Percentiles rank a stretch among this genome's conserved stretches.
Evolutionary conservation across 2,113 vertebrate genomes (phyloP).

Genomic region (Ictalurus punctatus): DNA sequence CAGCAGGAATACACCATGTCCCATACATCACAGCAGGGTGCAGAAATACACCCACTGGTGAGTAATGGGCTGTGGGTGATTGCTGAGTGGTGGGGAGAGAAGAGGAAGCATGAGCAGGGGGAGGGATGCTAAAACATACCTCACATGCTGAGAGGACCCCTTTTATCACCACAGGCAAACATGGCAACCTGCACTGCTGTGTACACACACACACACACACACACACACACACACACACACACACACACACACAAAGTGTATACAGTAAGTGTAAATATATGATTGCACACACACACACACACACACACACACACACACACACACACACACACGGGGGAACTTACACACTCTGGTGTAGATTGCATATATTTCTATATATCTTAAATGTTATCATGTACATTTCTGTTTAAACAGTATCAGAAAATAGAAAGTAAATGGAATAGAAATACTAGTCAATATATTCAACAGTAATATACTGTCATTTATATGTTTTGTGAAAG

Average conservation of each 20-base stretch:
- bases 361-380: not conserved
- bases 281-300: not conserved
- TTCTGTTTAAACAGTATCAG: not conserved
- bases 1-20: conserved; percentile 18
- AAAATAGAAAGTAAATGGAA: no score
- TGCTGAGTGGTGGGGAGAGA: not conserved
- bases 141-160: conserved; percentile 26
- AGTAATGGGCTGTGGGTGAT: conserved; percentile 19
- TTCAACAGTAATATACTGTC: not conserved
- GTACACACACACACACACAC: not conserved
- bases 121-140: conserved; percentile 26
- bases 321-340: not conserved
- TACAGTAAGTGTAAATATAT: not conserved
- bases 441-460: not conserved
- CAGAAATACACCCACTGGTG: conserved; percentile 7
- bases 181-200: conserved; percentile 21
- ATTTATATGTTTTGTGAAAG: not conserved
- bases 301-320: not conserved
- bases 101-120: not conserved
- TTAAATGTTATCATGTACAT: no score
- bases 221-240: not conserved
- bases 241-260: not conserved
- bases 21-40: conserved; percentile 20
- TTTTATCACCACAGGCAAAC: conserved; percentile 41
- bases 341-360: not conserved